Evolutionary conservation across 2,888 invertebrate species (phyloP), one percentile per base, ranked within the genome.

Genomic region (Stictocephala bisonia): DNA sequence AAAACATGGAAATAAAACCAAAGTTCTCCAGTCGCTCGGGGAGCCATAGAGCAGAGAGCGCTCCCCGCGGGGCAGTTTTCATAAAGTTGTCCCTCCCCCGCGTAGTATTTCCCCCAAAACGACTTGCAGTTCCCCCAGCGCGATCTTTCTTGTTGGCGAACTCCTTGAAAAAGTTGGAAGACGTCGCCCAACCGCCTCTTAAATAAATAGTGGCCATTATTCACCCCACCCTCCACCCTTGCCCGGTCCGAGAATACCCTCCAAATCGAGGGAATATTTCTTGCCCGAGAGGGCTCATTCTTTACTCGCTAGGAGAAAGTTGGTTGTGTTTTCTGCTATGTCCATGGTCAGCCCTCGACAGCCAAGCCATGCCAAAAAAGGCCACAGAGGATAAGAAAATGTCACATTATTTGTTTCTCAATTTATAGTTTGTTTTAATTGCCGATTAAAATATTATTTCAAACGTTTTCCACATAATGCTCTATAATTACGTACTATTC

Each of bases 151-250:
- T 68, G 67, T 44, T 44, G 56, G 50, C 66, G 50, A 56, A 51
- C 71, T 75, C 74, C 76, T 78, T 74, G 77, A 78, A 78, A 78
- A 78, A 78, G 76, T 78, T 76, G 48, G 68, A 73, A 73, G 73
- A 75, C 76, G 76, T 76, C 76, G 76, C 76, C 74, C 76, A 78
- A 78, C 78, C 77, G 74, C 78, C 78, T 78, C 77, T 78, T 78
- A 78, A 78, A 78, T 78, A 78, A 78, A 78, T 78, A 78, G 78
- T 77, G 60, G 74, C 78, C 76, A 78, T 78, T 77, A 78, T 74
- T 75, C 76, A 60, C 58, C 53, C 53, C 26, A 11, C 50, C 22
- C 53, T 1, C 26, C 24, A 24, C 26, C 31, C 26, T 3, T 1
- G 29, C 40, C 60, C n/a, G n/a, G 20, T n/a, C n/a, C 20, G 3